Evolutionary conservation across 2,113 vertebrate species (phyloP).

Genomic region (Siphamia tubifer): DNA sequence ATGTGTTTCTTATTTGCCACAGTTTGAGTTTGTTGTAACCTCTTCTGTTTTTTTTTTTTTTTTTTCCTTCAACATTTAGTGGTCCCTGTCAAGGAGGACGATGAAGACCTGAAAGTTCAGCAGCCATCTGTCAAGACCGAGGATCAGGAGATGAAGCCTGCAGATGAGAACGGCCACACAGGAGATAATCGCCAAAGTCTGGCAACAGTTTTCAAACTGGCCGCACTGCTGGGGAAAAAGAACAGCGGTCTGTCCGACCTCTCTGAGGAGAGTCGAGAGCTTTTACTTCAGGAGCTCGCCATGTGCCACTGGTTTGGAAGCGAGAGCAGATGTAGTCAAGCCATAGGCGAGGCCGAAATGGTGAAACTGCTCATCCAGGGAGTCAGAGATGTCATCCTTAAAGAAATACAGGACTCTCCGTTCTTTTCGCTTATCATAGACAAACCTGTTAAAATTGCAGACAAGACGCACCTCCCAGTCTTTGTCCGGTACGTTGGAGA

Average conservation of each 20-base stretch:
- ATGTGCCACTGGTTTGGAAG: conserved; percentile 76
- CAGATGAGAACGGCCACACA: conserved; percentile 72
- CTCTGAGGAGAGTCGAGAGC: conserved; percentile 65
- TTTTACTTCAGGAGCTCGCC: conserved; percentile 70
- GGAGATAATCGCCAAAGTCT: conserved; percentile 71
- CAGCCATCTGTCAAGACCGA: conserved; percentile 44
- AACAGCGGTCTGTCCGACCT: conserved; percentile 60
- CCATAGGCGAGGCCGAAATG: conserved; percentile 78
- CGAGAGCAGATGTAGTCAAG: conserved; percentile 25
- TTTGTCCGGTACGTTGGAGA: conserved; percentile 90
- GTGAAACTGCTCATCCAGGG: conserved; percentile 85
- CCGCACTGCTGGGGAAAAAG: conserved; percentile 69
- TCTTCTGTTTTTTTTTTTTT: neutral
- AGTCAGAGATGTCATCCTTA: conserved; percentile 85
- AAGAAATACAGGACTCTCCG: conserved; percentile 89
- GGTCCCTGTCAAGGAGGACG: conserved; percentile 49
- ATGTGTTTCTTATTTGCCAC: neutral
- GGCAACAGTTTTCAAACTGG: conserved; percentile 69
- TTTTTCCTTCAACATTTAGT: conserved; percentile 44
- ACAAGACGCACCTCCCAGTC: conserved; percentile 86
- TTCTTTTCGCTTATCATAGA: conserved; percentile 94
- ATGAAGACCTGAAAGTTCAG: conserved; percentile 30
- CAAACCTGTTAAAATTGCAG: conserved; percentile 84
- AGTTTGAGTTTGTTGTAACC: neutral
- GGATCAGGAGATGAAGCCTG: conserved; percentile 53